Base-by-base conservation (phyloP, 2,888 invertebrate species). In the Phoronis australis region DNA sequence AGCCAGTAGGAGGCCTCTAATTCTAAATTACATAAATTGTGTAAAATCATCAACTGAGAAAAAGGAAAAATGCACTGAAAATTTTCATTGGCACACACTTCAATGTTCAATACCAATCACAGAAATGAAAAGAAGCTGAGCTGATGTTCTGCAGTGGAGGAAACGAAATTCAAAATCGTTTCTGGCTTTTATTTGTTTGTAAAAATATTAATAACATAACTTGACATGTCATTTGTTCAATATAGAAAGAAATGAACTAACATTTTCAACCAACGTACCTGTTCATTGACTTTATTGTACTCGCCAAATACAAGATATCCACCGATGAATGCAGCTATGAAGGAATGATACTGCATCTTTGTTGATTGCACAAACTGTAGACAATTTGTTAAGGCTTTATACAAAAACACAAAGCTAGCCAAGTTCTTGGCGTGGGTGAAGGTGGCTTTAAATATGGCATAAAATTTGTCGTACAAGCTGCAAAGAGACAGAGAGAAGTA, bases 201-300 rank as follows among this genome's bases (percentile, higher is more conserved):
- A n/a, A n/a, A n/a, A n/a, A n/a, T n/a, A n/a, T n/a, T n/a, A n/a
- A n/a, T 18, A 40, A 15, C 18, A n/a, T 18, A 40, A 40, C 9
- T 9, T 40, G 40, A 15, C 18, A 9, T 15, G 9, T 18, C 18
- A 15, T 40, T 40, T 18, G 9, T 40, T 18, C 12, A 18, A 9
- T 20, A 12, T 18, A 15, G 12, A n/a, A 9, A 15, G 18, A 18
- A 15, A 9, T 15, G 40, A 40, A 40, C 24, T 26, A 25, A 4
- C 12, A 24, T 37, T 12, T 35, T 26, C 12, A 37, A 20, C 15
- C 3, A n/a, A 54, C 51, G 55, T 50, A 80, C 79, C 70, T 80
- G 80, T 69, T 80, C 80, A 61, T 80, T 80, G 24, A 80, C 77
- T 60, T 77, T 78, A 59, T 80, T 80, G 54, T 78, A 76, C 50